phyloP scores from a whole-genome alignment of 2,797 vertebrate genomes.

The Neostethus bicornis region DNA sequence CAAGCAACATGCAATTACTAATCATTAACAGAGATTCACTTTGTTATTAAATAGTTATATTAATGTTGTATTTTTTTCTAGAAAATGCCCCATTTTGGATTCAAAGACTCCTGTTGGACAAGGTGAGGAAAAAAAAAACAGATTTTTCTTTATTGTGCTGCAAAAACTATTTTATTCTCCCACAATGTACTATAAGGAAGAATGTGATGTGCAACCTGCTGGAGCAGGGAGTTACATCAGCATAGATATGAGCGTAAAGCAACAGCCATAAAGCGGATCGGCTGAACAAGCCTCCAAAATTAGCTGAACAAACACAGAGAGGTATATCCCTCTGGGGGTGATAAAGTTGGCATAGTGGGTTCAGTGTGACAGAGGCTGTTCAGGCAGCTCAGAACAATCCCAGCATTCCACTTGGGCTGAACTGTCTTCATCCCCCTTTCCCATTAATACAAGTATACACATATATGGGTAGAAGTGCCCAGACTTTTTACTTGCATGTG shows the following conservation, averaged over 20 bases:
- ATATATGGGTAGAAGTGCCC: conserved; percentile 2
- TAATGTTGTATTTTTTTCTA: conserved; percentile 43
- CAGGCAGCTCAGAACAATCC: conserved; percentile 71
- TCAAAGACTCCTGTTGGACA: conserved; percentile 35
- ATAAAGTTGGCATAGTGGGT: conserved; percentile 64
- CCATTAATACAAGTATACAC: conserved; percentile 20
- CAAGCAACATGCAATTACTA: neutral
- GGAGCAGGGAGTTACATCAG: conserved; percentile 42
- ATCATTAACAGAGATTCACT: neutral
- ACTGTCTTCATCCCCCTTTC: conserved; percentile 70
- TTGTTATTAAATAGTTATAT: conserved; percentile 24
- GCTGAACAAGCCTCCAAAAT: conserved; percentile 66
- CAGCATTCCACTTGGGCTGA: conserved; percentile 72
- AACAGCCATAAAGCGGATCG: conserved; percentile 60
- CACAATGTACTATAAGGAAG: neutral
- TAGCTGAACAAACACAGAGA: conserved; percentile 74
- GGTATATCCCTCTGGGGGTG: conserved; percentile 65
- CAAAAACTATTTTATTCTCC: conserved; percentile 4
- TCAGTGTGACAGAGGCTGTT: conserved; percentile 67
- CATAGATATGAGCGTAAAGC: conserved; percentile 58
- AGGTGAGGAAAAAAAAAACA: conserved; percentile 66
- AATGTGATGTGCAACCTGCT: conserved; percentile 39
- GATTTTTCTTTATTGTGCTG: conserved; percentile 9
- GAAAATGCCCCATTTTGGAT: conserved; percentile 63
- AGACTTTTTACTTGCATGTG: neutral